Conservation (phyloP, 1,140 invertebrate species). For the Drosophila pectinifera region DNA sequence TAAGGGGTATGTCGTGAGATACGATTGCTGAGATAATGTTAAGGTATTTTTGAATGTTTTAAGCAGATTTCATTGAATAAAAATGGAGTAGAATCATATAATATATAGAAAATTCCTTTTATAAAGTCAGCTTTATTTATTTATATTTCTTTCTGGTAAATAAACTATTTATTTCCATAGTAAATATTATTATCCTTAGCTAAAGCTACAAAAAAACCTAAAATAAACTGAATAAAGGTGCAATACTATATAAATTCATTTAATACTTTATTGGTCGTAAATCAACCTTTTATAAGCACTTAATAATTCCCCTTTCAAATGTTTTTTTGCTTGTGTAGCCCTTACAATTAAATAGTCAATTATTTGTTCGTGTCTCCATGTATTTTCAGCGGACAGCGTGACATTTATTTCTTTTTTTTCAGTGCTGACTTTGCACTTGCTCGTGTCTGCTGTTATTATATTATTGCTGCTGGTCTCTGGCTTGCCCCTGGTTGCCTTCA, state of each 20-base stretch:
- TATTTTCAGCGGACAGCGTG: not conserved
- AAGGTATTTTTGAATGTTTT: not conserved
- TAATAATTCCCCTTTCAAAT: not conserved
- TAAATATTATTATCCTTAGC: not conserved
- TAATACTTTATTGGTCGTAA: too few species aligned
- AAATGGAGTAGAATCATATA: too few species aligned
- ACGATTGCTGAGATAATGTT: not conserved
- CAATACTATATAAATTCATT: too few species aligned
- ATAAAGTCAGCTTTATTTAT: too few species aligned
- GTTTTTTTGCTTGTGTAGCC: not conserved
- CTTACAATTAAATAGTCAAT: not conserved
- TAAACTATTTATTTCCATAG: too few species aligned
- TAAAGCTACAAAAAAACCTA: too few species aligned
- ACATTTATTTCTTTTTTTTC: slow-evolving; percentile 21
- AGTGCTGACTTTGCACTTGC: slow-evolving; percentile 48
- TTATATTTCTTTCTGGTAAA: not conserved
- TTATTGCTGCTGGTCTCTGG: slow-evolving; percentile 40
- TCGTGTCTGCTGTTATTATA: slow-evolving; percentile 48
- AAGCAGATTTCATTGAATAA: not conserved
- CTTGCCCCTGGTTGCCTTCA: slow-evolving; percentile 63
- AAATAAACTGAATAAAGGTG: too few species aligned
- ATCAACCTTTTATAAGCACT: too few species aligned
- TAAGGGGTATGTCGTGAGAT: not conserved
- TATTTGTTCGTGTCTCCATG: not conserved
- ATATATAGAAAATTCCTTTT: too few species aligned